Percentiles rank a stretch among this genome's conserved stretches.
Evolutionary conservation across 1,140 invertebrate genomes (phyloP).

Genomic region (Aradophagus sp.): DNA sequence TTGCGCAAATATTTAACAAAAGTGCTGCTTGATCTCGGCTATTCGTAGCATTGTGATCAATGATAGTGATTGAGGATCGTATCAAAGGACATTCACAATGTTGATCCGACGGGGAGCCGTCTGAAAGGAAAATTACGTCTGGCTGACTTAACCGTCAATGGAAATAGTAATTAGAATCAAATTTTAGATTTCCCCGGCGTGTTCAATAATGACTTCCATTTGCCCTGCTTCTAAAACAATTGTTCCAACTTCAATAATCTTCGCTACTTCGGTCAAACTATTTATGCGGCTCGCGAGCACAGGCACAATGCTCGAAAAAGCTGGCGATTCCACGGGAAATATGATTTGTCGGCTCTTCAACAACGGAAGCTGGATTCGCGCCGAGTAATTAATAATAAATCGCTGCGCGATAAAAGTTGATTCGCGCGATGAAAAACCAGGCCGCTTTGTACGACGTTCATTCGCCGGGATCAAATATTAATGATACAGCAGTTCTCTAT

Average conservation of each 20-base stretch:
- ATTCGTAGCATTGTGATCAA: constrained; percentile 14
- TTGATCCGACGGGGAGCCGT: constrained; percentile 4
- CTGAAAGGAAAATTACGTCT: constrained; percentile 13
- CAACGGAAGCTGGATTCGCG: constrained; percentile 1
- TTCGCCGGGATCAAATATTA: constrained; percentile 11
- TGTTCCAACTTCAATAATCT: too few relatives aligned
- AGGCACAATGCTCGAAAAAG: too few relatives aligned
- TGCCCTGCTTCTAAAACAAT: too few relatives aligned
- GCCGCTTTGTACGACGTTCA: background rate
- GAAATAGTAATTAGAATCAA: constrained; percentile 18
- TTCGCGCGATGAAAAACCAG: background rate
- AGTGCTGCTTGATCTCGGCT: constrained; percentile 4
- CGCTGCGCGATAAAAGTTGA: constrained; percentile 2
- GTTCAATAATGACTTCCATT: too few relatives aligned
- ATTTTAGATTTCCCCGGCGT: constrained; percentile 2
- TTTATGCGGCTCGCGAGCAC: too few relatives aligned
- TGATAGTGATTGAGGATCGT: constrained; percentile 6
- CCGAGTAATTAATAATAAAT: too few relatives aligned
- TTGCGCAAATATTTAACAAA: constrained; percentile 14
- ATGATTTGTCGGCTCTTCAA: too few relatives aligned
- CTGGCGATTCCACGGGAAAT: too few relatives aligned
- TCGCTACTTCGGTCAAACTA: too few relatives aligned
- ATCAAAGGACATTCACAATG: constrained; percentile 20
- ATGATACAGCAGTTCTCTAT: constrained; percentile 16
- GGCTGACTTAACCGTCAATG: constrained; percentile 8